Evolutionary conservation across 2,888 invertebrate genomes (phyloP), one percentile per base, ranked within the genome.

Genomic region (Cacoxenus indagator): DNA sequence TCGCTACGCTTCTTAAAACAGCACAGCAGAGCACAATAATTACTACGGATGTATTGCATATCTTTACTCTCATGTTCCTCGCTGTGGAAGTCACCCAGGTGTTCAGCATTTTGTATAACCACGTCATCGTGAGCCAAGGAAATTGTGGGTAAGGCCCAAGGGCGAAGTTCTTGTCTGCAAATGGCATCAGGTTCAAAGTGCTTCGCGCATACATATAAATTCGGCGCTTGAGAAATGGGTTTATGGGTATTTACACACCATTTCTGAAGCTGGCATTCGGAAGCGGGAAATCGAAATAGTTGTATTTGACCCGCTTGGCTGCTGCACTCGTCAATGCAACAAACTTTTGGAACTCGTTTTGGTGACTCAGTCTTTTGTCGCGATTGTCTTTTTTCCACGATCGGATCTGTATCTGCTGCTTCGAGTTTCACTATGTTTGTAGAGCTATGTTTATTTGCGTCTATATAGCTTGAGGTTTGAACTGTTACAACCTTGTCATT

Each of bases 81-180:
- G 48, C 73, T 74, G 19, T 78, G 76, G 73, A 55, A 79, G 75
- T 51, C 77, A 73, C 8, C 82, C 76, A 59, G 73, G 51, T 81
- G 84, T 64, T 67, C 68, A 1, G 78, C 75, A 73, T 84, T 86
- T 2, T 76, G 76, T 22, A 82, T 77, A 4, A 83, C 65, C 17
- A 76, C 65, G 0, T 73, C 78, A 3, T 73, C 68, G 51, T 86
- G 85, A 0, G 82, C 85, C 4, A 85, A 70, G 14, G 75, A 71
- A 6, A 83, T n/a, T 0, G 85, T 86, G 4, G 85, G 86, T 62
- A 84, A 69, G 0, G 85, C 83, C 75, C 85, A 85, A 27, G 76
- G 74, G 4, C 77, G 73, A 1, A 83, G 68, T 29, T 83, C 78
- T 26, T 72, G 74, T 19, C 74, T 73, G 24, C 72, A 73, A 29